Conservation (phyloP, 2,113 vertebrate species). For the Microcebus griseorufus region DNA sequence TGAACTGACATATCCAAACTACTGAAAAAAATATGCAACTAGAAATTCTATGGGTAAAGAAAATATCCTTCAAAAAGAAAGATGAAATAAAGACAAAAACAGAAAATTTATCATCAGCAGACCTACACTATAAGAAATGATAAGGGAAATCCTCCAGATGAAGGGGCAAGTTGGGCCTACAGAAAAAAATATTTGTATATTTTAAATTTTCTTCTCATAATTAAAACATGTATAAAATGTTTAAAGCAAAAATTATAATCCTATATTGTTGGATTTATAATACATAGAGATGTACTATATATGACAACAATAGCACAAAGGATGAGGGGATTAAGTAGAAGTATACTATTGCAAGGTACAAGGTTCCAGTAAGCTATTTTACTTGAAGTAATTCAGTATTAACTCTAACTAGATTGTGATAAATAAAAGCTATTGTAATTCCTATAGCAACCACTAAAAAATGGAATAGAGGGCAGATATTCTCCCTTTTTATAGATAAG, state of each 20-base stretch:
- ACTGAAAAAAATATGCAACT: not conserved
- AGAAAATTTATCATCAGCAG: not conserved
- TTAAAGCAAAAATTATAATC: not conserved
- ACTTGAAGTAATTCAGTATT: not conserved
- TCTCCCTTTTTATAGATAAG: not conserved
- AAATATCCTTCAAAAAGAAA: not conserved
- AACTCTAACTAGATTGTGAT: not conserved
- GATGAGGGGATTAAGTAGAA: not conserved
- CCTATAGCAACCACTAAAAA: not conserved
- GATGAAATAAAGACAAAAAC: not conserved
- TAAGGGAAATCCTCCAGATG: not conserved
- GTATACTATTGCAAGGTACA: not conserved
- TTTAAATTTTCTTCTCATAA: not conserved
- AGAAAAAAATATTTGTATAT: slow-evolving; percentile 11
- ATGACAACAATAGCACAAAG: not conserved
- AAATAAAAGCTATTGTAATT: not conserved
- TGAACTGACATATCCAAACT: not conserved
- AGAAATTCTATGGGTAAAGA: not conserved
- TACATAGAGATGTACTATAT: not conserved
- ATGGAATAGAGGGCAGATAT: not conserved
- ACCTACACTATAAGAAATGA: not conserved
- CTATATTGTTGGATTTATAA: not conserved
- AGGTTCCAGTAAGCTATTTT: not conserved
- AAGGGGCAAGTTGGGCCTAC: not conserved
- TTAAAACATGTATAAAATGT: not conserved